phyloP scores from a whole-genome alignment of 37 sponge, comb jelly and placozoan genomes.

The Chondrosia reniformis region DNA sequence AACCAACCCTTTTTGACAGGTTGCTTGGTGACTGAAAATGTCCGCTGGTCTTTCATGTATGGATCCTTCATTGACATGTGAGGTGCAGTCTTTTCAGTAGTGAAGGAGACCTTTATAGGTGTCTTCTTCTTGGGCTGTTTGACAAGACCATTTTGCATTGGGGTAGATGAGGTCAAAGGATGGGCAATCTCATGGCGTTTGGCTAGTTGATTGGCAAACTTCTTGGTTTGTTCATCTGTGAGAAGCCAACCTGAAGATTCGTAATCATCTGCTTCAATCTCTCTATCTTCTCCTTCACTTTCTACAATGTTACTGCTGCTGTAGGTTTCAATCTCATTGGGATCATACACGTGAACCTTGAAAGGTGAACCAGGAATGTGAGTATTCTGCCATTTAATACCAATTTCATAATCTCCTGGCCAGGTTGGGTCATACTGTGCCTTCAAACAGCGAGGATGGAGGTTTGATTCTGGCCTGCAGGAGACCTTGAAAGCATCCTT shows the following conservation, averaged over 20 bases:
- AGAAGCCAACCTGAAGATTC: background rate
- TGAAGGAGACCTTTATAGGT: too few species aligned
- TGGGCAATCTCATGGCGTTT: background rate
- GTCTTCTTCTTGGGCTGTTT: too few species aligned
- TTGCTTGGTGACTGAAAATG: too few species aligned
- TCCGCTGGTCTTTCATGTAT: too few species aligned
- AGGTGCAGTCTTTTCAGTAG: too few species aligned
- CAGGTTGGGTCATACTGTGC: conserved; percentile 64
- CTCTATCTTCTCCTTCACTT: background rate
- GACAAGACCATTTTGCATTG: background rate
- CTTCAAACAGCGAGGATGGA: conserved; percentile 48
- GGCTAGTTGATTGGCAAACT: background rate
- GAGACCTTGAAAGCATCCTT: conserved; percentile 82
- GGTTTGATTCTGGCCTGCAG: conserved; percentile 37
- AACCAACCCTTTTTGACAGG: too few species aligned
- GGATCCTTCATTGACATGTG: too few species aligned
- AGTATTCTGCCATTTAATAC: conserved; percentile 66
- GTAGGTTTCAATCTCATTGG: conserved; percentile 3
- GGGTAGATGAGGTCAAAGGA: background rate
- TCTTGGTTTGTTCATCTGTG: background rate
- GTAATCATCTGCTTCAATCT: background rate
- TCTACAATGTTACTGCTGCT: background rate
- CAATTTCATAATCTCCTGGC: conserved; percentile 59
- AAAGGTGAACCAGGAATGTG: conserved; percentile 86
- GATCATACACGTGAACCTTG: conserved; percentile 41